Base-by-base conservation (phyloP, 2,797 vertebrate species). In the Hippoglossus hippoglossus region DNA sequence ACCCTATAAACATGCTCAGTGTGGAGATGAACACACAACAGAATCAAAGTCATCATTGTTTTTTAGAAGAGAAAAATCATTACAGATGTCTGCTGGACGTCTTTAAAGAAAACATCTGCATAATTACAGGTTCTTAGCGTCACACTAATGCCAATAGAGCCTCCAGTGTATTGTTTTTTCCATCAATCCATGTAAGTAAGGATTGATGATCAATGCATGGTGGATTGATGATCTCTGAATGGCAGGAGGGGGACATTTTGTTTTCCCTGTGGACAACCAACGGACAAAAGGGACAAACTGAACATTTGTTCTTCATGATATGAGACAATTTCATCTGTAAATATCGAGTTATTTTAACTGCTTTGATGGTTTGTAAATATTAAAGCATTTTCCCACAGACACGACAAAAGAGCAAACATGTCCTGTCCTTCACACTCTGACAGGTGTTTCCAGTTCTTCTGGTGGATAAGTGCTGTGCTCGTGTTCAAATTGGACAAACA, bases 1-100 rank as follows among this genome's bases (percentile, higher is more conserved):
- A 71, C 31, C 65, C 12, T 77, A 47, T 63, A 22, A 77, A 75
- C 26, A 25, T 39, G 75, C 67, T 75, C 63, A 66, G 24, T 19
- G 41, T 57, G 18, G 47, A 68, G 59, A 18, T 52, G 6, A 67
- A 71, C 28, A 46, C 34, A 65, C 69, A 26, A 65, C 39, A 53
- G 15, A 72, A 70, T 52, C 39, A 54, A 76, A 72, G 52, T 44
- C 64, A 50, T 58, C 64, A 50, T 58, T 50, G 63, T 58, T 70
- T 31, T 67, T 44, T 34, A 31, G 24, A 39, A 25, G 53, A 70
- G 53, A 22, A 65, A 51, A 47, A 8, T 66, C 15, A 2, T n/a
- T 60, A 63, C 18, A 53, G 11, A 7, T 63, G 58, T 60, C 0
- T 64, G 53, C 3, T 31, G 50, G 63, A 28, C 26, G 51, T 58